These are phyloP conservation scores for Pammene aurita DNA, from an alignment of 2,888 invertebrate species.

Conservation along the genomic window DNA sequence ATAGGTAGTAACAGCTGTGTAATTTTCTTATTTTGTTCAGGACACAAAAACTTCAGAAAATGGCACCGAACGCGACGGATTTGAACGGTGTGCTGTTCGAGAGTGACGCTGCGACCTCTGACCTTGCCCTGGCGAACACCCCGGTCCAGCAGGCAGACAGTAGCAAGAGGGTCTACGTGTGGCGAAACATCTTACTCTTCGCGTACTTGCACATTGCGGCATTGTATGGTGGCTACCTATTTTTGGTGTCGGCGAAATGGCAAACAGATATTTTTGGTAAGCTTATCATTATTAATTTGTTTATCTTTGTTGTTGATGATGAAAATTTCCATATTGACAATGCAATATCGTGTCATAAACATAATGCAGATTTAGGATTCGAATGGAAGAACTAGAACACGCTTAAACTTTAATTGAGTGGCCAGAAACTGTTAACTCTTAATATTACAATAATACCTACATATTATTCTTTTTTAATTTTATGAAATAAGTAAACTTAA, in stretches of 20 bases:
- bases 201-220: constrained; percentile 89
- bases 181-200: constrained; percentile 93
- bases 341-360: no score
- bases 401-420: no score
- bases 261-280: constrained; percentile 88
- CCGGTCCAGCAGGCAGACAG: constrained; percentile 81
- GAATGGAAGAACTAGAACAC: no score
- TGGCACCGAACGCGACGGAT: constrained; percentile 76
- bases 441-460: no score
- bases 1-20: constrained; percentile 19
- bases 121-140: constrained; percentile 66
- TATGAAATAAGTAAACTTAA: no score
- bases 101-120: constrained; percentile 74
- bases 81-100: constrained; percentile 78
- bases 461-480: no score
- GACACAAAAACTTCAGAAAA: constrained; percentile 51
- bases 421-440: no score
- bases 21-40: constrained; percentile 47
- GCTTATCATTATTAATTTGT: constrained; percentile 50
- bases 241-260: constrained; percentile 89
- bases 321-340: constrained; percentile 5
- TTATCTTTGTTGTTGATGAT: background rate
- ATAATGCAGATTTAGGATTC: no score
- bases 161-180: constrained; percentile 86
- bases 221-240: constrained; percentile 88